Conservation (phyloP, 2,888 invertebrate genomes). For the Apotomis turbidana region DNA sequence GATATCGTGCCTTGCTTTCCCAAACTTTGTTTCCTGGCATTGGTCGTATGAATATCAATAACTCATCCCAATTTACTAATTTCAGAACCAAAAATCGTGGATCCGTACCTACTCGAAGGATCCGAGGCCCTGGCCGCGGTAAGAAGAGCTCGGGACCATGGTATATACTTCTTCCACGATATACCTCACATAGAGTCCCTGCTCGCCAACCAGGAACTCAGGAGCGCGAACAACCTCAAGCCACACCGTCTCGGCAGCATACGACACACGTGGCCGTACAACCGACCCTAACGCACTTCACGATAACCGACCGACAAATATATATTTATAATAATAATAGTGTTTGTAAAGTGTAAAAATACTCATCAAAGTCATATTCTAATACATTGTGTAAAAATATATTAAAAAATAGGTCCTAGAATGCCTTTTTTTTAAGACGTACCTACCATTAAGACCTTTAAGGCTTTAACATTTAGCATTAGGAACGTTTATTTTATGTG, state of each 20-base stretch:
- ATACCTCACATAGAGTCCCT: conserved; percentile 86
- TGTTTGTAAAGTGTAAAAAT: conserved; percentile 44
- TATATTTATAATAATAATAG: conserved; percentile 32
- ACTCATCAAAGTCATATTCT: conserved; percentile 20
- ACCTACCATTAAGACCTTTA: no score
- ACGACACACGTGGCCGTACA: conserved; percentile 84
- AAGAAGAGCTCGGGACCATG: conserved; percentile 79
- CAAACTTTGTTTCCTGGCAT: no score
- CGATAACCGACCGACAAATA: conserved; percentile 49
- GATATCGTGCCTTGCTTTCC: no score
- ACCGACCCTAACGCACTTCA: conserved; percentile 63
- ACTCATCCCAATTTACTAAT: not conserved
- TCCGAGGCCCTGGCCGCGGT: conserved; percentile 83
- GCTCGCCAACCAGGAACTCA: conserved; percentile 84
- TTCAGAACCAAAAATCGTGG: conserved; percentile 61
- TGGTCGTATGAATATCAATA: no score
- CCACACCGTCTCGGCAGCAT: conserved; percentile 85
- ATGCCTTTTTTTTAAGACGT: no score
- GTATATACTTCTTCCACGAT: conserved; percentile 85
- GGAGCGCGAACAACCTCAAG: conserved; percentile 83
- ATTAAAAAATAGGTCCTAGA: no score
- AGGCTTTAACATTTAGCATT: no score
- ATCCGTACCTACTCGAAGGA: conserved; percentile 85
- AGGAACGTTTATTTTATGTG: no score
- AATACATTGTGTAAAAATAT: no score